Evolutionary conservation across 2,113 vertebrate species (phyloP).

Genomic region (Sphaerodactylus townsendi): DNA sequence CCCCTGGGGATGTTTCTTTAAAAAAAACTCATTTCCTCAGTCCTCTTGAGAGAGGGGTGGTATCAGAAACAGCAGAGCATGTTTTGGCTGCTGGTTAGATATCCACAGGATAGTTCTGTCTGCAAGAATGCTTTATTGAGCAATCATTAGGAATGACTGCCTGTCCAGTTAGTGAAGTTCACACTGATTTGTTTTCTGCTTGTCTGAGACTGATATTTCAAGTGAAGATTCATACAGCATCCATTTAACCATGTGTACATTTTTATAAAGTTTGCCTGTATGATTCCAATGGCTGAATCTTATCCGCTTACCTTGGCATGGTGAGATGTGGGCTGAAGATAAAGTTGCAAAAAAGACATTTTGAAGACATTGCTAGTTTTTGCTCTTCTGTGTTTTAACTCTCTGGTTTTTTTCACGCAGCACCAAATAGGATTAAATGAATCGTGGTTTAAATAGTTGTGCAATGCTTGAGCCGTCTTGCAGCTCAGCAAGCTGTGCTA

Average conservation of each 20-base stretch:
- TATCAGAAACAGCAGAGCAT: conserved; percentile 63
- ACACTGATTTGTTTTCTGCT: conserved; percentile 45
- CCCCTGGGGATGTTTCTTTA: conserved; percentile 63
- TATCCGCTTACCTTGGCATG: conserved; percentile 38
- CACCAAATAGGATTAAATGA: not conserved
- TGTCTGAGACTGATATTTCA: conserved; percentile 41
- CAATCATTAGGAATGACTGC: conserved; percentile 33
- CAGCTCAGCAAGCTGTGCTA: not conserved
- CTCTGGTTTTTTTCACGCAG: not conserved
- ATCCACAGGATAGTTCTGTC: conserved; percentile 34
- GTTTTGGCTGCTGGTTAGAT: conserved; percentile 57
- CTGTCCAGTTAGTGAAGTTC: not conserved
- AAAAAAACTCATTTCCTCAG: not conserved
- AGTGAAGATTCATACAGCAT: conserved; percentile 16
- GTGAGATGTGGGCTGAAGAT: conserved; percentile 46
- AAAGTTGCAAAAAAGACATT: not conserved
- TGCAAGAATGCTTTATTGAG: conserved; percentile 49
- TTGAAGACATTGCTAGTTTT: conserved; percentile 31
- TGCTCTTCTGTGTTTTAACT: conserved; percentile 39
- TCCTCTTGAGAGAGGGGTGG: conserved; percentile 49
- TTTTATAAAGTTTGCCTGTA: conserved; percentile 53
- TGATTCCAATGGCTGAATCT: conserved; percentile 51
- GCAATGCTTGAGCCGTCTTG: conserved; percentile 26
- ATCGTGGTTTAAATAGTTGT: not conserved
- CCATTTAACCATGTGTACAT: conserved; percentile 22